Evolutionary conservation across 1,140 invertebrate genomes (phyloP).

Genomic region (Acromyrmex heyeri): DNA sequence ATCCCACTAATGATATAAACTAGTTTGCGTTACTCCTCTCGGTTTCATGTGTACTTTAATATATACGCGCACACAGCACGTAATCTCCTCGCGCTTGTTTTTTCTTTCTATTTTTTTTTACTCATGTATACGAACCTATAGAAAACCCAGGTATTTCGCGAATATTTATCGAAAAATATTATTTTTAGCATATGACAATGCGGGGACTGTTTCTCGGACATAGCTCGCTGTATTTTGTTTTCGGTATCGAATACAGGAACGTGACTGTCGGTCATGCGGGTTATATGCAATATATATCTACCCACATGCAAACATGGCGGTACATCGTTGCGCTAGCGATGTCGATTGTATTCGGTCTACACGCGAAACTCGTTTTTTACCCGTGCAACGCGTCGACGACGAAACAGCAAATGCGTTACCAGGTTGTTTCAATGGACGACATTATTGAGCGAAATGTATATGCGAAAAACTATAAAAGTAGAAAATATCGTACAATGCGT

Average conservation of each 20-base stretch:
- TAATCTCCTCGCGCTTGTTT: slow-evolving; percentile 29
- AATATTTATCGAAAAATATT: slow-evolving; percentile 56
- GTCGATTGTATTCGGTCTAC: slow-evolving; percentile 56
- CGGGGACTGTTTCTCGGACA: slow-evolving; percentile 44
- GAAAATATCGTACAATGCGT: background rate
- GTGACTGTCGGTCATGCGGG: slow-evolving; percentile 55
- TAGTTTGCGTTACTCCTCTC: slow-evolving; percentile 4
- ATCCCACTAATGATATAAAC: slow-evolving; percentile 25
- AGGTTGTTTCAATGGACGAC: slow-evolving; percentile 58
- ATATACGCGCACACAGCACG: background rate
- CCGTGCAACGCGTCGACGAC: slow-evolving; percentile 21
- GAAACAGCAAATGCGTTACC: slow-evolving; percentile 58
- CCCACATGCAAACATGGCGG: slow-evolving; percentile 49
- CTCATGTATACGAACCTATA: slow-evolving; percentile 70
- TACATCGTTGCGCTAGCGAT: slow-evolving; percentile 45
- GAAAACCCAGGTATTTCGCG: slow-evolving; percentile 78
- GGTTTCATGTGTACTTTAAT: slow-evolving; percentile 1
- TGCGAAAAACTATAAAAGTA: slow-evolving; percentile 49
- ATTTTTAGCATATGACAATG: slow-evolving; percentile 61
- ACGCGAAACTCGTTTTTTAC: slow-evolving; percentile 56
- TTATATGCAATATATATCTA: slow-evolving; percentile 44
- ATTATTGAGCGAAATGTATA: slow-evolving; percentile 60
- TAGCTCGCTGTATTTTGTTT: slow-evolving; percentile 48
- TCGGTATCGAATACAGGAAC: slow-evolving; percentile 44
- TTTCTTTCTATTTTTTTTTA: slow-evolving; percentile 8